These are phyloP conservation scores for Apamea epomidion DNA, from an alignment of 2,888 invertebrate genomes.

Conservation along the genomic window DNA sequence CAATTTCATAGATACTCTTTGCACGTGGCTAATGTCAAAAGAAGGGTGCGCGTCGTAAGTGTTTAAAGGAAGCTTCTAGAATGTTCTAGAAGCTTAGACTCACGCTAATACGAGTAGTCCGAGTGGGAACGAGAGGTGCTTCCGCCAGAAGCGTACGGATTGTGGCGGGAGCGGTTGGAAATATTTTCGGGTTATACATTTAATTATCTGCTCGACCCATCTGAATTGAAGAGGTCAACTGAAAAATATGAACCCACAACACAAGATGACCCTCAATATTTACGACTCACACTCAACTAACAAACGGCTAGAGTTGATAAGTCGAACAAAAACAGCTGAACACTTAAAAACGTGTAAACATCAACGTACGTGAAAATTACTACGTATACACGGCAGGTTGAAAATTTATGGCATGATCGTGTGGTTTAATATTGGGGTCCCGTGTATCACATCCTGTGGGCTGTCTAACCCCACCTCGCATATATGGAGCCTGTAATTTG, in stretches of 20 bases:
- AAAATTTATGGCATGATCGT: conserved; percentile 86
- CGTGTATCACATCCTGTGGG: conserved; percentile 85
- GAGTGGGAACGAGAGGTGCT: background rate
- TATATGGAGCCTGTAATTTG: conserved; percentile 87
- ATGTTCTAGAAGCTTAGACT: background rate
- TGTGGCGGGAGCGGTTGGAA: background rate
- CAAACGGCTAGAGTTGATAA: conserved; percentile 56
- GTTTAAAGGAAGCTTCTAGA: no score
- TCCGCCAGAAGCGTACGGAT: background rate
- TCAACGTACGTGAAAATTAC: conserved; percentile 81
- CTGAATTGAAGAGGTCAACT: background rate
- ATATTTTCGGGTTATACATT: background rate
- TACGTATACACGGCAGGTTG: conserved; percentile 78
- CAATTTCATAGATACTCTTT: no score
- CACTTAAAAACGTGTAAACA: conserved; percentile 82
- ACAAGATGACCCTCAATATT: conserved; percentile 16
- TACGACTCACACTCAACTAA: conserved; percentile 13
- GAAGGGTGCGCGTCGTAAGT: no score
- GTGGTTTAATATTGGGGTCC: conserved; percentile 88
- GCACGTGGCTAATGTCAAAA: no score
- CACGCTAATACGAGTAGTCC: background rate
- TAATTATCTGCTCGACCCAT: background rate
- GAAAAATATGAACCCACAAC: background rate
- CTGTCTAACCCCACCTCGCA: conserved; percentile 78
- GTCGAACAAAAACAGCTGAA: conserved; percentile 58